These are phyloP conservation scores for Dexiosoma caninum DNA, from an alignment of 2,888 invertebrate genomes.

Conservation along the genomic window DNA sequence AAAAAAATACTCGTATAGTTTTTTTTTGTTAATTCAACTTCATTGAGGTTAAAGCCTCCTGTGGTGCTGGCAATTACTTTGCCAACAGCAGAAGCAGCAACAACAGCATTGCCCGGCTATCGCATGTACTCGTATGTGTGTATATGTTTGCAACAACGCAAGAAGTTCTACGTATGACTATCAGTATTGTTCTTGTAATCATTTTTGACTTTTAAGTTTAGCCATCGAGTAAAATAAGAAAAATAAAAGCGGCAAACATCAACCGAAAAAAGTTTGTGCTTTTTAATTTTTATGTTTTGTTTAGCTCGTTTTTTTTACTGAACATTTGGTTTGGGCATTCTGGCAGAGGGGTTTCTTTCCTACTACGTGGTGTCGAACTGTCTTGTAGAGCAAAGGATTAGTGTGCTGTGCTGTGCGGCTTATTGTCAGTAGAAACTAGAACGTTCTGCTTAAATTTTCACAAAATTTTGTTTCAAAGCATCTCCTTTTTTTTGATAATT, in stretches of 20 bases:
- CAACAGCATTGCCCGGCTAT: constrained; percentile 11
- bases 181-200: constrained; percentile 59
- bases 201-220: constrained; percentile 58
- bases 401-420: constrained; percentile 62
- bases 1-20: constrained; percentile 32
- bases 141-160: constrained; percentile 1
- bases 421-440: constrained; percentile 44
- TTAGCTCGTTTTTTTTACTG: background rate
- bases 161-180: background rate
- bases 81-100: constrained; percentile 57
- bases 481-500: background rate
- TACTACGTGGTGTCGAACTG: constrained; percentile 65
- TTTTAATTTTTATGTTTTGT: constrained; percentile 19
- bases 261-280: constrained; percentile 40
- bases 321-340: constrained; percentile 21
- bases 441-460: background rate
- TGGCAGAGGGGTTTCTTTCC: constrained; percentile 27
- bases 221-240: constrained; percentile 44
- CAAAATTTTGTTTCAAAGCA: background rate
- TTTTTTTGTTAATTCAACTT: constrained; percentile 5
- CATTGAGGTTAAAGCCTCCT: constrained; percentile 51
- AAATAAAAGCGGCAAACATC: constrained; percentile 61
- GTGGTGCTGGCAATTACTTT: constrained; percentile 63
- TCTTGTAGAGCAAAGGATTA: constrained; percentile 65
- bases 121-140: constrained; percentile 1